Percentiles rank a stretch among this genome's conserved stretches.
Evolutionary conservation across 2,888 invertebrate genomes (phyloP).

Genomic region (Scrobipalpa costella): DNA sequence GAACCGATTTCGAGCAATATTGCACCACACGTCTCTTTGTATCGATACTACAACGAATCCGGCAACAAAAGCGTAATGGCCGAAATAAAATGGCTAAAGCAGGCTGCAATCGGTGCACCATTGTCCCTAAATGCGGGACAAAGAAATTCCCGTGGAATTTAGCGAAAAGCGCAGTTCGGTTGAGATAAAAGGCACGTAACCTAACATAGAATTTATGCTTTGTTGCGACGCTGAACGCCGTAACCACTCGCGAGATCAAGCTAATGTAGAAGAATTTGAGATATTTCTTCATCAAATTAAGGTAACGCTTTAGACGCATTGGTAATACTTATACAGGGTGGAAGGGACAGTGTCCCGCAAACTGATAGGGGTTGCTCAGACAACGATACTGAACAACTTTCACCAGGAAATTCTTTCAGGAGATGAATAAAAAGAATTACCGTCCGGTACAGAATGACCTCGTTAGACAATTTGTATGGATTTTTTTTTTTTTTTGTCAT

Average conservation of each 20-base stretch:
- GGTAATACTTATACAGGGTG: too few relatives aligned
- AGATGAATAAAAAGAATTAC: too few relatives aligned
- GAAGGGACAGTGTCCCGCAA: too few relatives aligned
- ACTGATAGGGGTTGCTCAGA: too few relatives aligned
- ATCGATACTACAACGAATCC: conserved; percentile 62
- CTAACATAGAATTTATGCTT: conserved; percentile 25
- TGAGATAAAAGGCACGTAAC: conserved; percentile 41
- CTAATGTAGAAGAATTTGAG: conserved; percentile 5
- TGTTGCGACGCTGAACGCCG: conserved; percentile 13
- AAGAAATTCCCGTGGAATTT: conserved; percentile 57
- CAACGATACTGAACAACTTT: too few relatives aligned
- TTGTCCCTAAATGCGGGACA: conserved; percentile 71
- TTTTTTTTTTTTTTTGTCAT: too few relatives aligned
- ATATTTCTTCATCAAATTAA: too few relatives aligned
- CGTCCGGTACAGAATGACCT: too few relatives aligned
- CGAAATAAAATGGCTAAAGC: conserved; percentile 68
- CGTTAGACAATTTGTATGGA: too few relatives aligned
- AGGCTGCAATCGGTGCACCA: conserved; percentile 69
- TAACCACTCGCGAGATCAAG: not conserved
- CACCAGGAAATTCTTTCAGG: too few relatives aligned
- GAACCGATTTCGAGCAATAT: conserved; percentile 10
- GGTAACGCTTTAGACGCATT: too few relatives aligned
- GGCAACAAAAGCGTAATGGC: conserved; percentile 64
- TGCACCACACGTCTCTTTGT: conserved; percentile 44
- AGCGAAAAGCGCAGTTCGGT: conserved; percentile 50